Evolutionary conservation across 2,797 vertebrate species (phyloP).

Genomic region (Otolemur crassicaudatus): DNA sequence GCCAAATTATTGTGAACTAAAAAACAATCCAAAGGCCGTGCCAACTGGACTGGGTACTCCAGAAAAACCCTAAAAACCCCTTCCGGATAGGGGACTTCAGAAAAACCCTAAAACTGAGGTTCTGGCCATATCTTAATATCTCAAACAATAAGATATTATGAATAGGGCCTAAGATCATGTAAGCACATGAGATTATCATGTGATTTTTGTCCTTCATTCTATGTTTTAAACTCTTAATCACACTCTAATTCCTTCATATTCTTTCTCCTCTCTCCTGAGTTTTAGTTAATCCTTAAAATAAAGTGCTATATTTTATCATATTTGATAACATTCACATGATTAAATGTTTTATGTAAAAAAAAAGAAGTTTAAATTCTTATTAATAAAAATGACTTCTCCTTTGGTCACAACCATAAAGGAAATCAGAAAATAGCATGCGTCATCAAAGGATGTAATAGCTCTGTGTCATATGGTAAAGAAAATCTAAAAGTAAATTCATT

Average conservation of each 20-base stretch:
- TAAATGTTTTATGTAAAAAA: conserved; percentile 34
- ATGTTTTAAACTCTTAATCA: background rate
- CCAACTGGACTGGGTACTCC: no score
- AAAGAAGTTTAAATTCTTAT: background rate
- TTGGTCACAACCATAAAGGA: background rate
- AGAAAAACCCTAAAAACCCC: no score
- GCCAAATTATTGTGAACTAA: background rate
- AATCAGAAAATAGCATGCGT: background rate
- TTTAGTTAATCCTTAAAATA: background rate
- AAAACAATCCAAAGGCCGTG: no score
- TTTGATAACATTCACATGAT: conserved; percentile 17
- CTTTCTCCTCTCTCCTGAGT: background rate
- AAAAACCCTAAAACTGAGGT: no score
- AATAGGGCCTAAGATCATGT: no score
- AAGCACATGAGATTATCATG: background rate
- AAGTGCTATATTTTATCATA: background rate
- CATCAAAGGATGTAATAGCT: background rate
- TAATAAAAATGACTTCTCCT: conserved; percentile 23
- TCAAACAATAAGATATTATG: no score
- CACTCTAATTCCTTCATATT: background rate
- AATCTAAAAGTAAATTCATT: background rate
- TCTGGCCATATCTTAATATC: no score
- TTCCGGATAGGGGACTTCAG: no score
- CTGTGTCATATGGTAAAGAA: background rate
- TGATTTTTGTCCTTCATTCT: background rate